These are phyloP conservation scores for Ptychobarbus kaznakovi DNA, from an alignment of 2,797 vertebrate species.

Conservation along the genomic window DNA sequence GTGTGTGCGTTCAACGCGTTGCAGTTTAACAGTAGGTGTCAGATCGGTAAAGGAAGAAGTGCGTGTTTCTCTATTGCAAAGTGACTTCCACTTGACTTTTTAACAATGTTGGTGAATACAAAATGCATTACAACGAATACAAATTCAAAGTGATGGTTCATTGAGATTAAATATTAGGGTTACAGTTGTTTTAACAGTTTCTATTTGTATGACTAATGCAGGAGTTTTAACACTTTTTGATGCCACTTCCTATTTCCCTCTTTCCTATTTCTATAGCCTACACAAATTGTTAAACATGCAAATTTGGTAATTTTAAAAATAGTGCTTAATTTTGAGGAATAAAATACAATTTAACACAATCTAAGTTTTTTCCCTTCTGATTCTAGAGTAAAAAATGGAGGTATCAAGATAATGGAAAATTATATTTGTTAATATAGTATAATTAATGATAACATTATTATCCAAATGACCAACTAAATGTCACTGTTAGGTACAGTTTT, in stretches of 20 bases:
- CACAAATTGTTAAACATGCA: background rate
- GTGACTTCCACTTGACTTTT: slow-evolving; percentile 17
- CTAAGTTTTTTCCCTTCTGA: background rate
- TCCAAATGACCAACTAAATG: background rate
- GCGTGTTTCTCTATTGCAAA: background rate
- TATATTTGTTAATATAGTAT: background rate
- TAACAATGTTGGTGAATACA: background rate
- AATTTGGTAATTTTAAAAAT: background rate
- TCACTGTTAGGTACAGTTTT: background rate
- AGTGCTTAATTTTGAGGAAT: background rate
- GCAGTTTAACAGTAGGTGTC: background rate
- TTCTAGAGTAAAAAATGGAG: background rate
- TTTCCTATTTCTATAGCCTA: background rate
- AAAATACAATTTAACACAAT: background rate
- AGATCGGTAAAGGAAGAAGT: background rate
- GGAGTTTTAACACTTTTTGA: background rate
- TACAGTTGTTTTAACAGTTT: background rate
- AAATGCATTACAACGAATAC: background rate
- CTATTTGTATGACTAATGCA: background rate
- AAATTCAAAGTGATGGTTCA: background rate
- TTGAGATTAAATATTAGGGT: too few species aligned
- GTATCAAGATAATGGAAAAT: background rate
- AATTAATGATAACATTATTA: background rate
- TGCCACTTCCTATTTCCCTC: background rate
- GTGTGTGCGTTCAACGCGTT: background rate